These are phyloP conservation scores for Helicoverpa armigera DNA, from an alignment of 1,140 invertebrate species.

Conservation along the genomic window DNA sequence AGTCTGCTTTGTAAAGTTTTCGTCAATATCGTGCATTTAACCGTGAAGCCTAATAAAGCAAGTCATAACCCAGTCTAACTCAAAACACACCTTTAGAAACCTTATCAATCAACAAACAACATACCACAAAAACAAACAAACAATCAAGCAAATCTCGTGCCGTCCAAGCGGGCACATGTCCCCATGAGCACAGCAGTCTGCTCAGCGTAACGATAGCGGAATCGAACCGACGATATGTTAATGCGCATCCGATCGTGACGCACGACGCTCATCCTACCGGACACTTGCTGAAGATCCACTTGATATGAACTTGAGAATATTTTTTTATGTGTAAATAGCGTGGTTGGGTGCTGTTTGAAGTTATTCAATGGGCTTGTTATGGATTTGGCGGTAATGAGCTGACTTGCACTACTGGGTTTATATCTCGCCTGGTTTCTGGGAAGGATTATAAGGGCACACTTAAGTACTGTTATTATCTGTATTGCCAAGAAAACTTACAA, in stretches of 20 bases:
- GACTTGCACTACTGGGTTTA: slow-evolving; percentile 1
- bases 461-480: too few species aligned
- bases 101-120: not conserved
- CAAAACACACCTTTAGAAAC: not conserved
- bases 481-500: too few species aligned
- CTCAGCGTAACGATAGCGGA: slow-evolving; percentile 71
- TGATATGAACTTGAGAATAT: slow-evolving; percentile 44
- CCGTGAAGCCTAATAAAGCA: too few species aligned
- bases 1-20: too few species aligned
- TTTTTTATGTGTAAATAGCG: slow-evolving; percentile 45
- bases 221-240: slow-evolving; percentile 83
- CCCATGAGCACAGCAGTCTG: slow-evolving; percentile 17
- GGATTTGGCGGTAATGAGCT: slow-evolving; percentile 18
- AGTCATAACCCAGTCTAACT: too few species aligned
- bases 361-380: not conserved
- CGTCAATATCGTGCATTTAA: too few species aligned
- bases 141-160: slow-evolving; percentile 8
- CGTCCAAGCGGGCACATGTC: slow-evolving; percentile 20
- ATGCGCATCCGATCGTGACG: slow-evolving; percentile 83
- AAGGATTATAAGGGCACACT: too few species aligned
- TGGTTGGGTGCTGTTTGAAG: slow-evolving; percentile 18
- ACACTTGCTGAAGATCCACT: slow-evolving; percentile 63
- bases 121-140: too few species aligned
- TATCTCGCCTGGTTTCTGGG: too few species aligned
- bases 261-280: slow-evolving; percentile 79